A percentile compares a stretch with the other conserved stretches of the same genome.
Conservation (phyloP, 1,140 invertebrate species). For the Forficula auricularia region DNA sequence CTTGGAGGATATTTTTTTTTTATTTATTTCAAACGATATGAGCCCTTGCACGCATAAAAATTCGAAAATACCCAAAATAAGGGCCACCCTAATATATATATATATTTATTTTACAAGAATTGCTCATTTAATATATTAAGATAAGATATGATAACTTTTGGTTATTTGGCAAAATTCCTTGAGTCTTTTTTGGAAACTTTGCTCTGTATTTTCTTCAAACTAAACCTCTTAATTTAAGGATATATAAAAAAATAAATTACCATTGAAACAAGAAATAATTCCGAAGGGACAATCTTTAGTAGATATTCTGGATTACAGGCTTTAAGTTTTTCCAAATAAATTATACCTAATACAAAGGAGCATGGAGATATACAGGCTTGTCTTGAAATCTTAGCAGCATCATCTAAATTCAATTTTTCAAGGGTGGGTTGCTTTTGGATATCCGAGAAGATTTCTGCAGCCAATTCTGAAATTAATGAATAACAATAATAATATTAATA, state of each 20-base stretch:
- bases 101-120: too few species aligned
- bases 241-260: constrained; percentile 32
- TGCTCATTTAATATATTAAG: too few species aligned
- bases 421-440: constrained; percentile 47
- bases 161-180: too few species aligned
- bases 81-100: too few species aligned
- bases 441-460: constrained; percentile 62
- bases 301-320: constrained; percentile 66
- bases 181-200: too few species aligned
- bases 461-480: constrained; percentile 58
- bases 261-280: constrained; percentile 81
- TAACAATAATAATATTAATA: constrained; percentile 16
- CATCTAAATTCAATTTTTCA: constrained; percentile 58
- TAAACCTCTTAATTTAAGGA: constrained; percentile 7
- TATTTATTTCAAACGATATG: too few species aligned
- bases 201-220: too few species aligned
- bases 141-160: too few species aligned
- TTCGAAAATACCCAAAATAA: too few species aligned
- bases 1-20: too few species aligned
- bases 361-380: constrained; percentile 73
- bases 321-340: constrained; percentile 75
- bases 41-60: too few species aligned
- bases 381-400: constrained; percentile 56
- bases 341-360: constrained; percentile 58
- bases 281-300: constrained; percentile 58